Base-by-base conservation (phyloP, 2,113 vertebrate species). In the Phylloscopus trochiloides region DNA sequence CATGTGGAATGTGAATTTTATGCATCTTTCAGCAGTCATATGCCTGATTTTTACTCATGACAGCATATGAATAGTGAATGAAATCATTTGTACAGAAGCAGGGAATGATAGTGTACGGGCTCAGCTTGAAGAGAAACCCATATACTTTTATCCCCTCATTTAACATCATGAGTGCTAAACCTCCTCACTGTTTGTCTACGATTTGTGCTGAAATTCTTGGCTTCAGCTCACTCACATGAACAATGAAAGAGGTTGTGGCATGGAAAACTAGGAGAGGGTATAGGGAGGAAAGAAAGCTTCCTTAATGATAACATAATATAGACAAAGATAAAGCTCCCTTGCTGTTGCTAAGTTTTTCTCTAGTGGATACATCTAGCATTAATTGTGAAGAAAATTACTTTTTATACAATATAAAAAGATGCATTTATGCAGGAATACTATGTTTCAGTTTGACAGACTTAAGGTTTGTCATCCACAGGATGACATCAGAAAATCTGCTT, bases 331-430 rank as follows among this genome's bases (percentile, higher is more conserved):
- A 75, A 74, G 34, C 68, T 92, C 70, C 45, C 51, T 81, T 84
- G 73, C 86, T 97, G 29, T 86, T 95, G 96, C 80, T 63, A 82
- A 77, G 32, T 65, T 78, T n/a, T 50, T 81, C 45, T 66, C 90
- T 84, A 55, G 47, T 82, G 40, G 22, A 29, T 81, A 34, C 8
- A 7, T 7, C 72, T 95, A 63, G 42, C 36, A 48, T 61, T 95
- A 96, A 94, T 93, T 97, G 48, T 68, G 86, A 31, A 92, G 78
- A 94, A 91, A 97, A 85, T 47, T 73, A 34, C 58, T 68, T 97
- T 93, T 94, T 92, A 32, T 82, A 3, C 28, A 63, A 9, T 63
- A 68, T 40, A 20, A 57, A 59, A 65, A 70, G 63, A 32, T n/a
- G 4, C 29, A 24, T 18, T 85, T 65, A 31, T 51, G 20, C 29